These are phyloP conservation scores for Calycopis cecrops DNA, from an alignment of 1,140 invertebrate genomes.

Conservation along the genomic window DNA sequence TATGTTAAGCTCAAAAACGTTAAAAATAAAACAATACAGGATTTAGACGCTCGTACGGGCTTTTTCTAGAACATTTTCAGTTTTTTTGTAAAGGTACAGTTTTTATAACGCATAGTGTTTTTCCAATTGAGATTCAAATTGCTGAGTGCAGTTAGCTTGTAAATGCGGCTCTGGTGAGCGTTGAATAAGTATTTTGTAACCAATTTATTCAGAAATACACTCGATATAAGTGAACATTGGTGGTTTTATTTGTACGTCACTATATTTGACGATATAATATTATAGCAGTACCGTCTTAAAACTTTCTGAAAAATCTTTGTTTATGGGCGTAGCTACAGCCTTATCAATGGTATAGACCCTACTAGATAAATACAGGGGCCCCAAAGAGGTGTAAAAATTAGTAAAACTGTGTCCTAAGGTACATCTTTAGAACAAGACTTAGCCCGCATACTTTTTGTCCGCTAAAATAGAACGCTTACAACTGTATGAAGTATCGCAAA, in stretches of 20 bases:
- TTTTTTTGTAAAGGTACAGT: constrained; percentile 36
- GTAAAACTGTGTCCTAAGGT: too few species aligned
- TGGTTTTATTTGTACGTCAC: constrained; percentile 49
- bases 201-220: constrained; percentile 73
- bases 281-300: too few species aligned
- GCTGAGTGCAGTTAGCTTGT: constrained; percentile 54
- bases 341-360: too few species aligned
- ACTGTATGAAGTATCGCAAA: too few species aligned
- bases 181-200: constrained; percentile 71
- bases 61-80: constrained; percentile 27
- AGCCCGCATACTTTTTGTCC: too few species aligned
- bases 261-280: too few species aligned
- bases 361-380: too few species aligned
- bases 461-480: too few species aligned
- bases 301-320: too few species aligned
- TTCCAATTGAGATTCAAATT: constrained; percentile 56
- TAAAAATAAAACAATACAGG: constrained; percentile 50
- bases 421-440: too few species aligned
- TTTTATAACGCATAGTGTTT: constrained; percentile 49
- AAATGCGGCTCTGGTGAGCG: constrained; percentile 33
- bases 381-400: too few species aligned
- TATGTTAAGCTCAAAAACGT: constrained; percentile 70
- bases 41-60: constrained; percentile 47
- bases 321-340: too few species aligned
- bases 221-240: constrained; percentile 66